Conservation (phyloP, 2,888 invertebrate genomes). For the Cryptus armator region DNA sequence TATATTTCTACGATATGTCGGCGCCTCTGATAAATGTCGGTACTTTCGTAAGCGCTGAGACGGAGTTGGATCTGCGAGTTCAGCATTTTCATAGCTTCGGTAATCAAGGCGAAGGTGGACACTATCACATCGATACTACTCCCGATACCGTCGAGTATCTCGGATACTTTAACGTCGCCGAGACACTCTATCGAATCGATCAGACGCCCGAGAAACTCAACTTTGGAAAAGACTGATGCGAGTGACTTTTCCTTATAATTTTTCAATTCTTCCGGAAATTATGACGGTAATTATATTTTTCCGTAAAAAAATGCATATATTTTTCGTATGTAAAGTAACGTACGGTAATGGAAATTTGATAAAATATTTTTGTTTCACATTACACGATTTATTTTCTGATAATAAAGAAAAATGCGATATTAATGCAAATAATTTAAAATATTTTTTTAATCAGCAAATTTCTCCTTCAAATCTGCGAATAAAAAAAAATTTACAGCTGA, state of each 20-base stretch:
- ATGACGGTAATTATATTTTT: too few relatives aligned
- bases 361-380: too few relatives aligned
- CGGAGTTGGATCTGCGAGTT: constrained; percentile 94
- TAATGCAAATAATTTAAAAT: too few relatives aligned
- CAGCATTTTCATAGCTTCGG: constrained; percentile 99
- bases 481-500: too few relatives aligned
- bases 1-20: constrained; percentile 95
- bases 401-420: too few relatives aligned
- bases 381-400: too few relatives aligned
- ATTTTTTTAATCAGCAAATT: too few relatives aligned
- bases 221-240: constrained; percentile 91
- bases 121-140: constrained; percentile 98
- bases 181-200: constrained; percentile 91
- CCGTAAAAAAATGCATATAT: neutral
- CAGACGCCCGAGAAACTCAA: constrained; percentile 89
- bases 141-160: constrained; percentile 95
- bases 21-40: constrained; percentile 96
- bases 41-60: constrained; percentile 94
- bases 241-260: neutral
- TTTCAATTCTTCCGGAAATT: too few relatives aligned
- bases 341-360: too few relatives aligned
- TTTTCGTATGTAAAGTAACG: neutral
- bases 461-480: too few relatives aligned
- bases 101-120: constrained; percentile 94
- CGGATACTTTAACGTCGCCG: constrained; percentile 94